phyloP scores from a whole-genome alignment of 2,888 invertebrate species.

The Oasisia sp. region DNA sequence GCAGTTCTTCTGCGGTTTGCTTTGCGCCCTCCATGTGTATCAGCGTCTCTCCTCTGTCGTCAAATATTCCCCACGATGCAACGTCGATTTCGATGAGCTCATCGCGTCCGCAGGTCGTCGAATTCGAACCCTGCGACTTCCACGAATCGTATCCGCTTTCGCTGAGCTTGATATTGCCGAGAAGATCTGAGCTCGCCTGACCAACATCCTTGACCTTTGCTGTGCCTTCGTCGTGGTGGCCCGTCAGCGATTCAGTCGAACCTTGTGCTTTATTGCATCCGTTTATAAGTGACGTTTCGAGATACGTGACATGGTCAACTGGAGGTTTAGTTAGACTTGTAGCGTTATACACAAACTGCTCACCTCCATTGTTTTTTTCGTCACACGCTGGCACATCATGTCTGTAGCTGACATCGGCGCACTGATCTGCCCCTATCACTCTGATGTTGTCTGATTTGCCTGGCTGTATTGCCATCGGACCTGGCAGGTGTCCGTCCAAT shows the following conservation, averaged over 20 bases:
- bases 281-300: not conserved
- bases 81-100: not conserved
- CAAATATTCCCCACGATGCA: not conserved
- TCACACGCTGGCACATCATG: not conserved
- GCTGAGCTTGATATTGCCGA: constrained; percentile 39
- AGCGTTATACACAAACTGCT: not conserved
- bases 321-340: not conserved
- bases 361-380: not conserved
- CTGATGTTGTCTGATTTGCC: not conserved
- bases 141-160: constrained; percentile 38
- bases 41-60: not conserved
- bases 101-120: not conserved
- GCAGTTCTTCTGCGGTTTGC: not conserved
- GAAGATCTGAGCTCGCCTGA: not conserved
- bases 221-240: not conserved
- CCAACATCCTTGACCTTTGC: not conserved
- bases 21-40: not conserved
- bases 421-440: not conserved
- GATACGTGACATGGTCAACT: not conserved
- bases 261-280: not conserved
- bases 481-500: not conserved
- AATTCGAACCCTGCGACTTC: constrained; percentile 32
- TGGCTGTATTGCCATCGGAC: not conserved
- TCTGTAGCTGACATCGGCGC: not conserved
- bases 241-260: not conserved